Conservation (phyloP, 35 echinoderm and acorn worm genomes). For the Holothuria glaberrima region DNA sequence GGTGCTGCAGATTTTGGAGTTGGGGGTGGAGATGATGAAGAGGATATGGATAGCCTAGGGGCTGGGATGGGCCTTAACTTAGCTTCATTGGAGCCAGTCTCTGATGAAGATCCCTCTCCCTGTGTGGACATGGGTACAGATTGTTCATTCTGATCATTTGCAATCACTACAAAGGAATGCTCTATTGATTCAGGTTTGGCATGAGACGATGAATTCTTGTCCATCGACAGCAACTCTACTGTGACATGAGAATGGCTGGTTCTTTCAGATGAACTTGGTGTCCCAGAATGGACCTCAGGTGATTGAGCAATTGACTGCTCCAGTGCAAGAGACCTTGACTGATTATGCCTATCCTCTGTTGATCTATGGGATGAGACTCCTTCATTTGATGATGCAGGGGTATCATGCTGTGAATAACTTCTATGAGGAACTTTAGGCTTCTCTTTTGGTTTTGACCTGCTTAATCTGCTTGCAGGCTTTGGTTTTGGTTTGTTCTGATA, state of each 20-base stretch:
- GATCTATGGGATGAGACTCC: no score
- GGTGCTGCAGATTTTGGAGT: background rate
- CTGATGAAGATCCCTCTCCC: background rate
- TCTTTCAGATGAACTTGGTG: background rate
- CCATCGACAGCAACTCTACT: background rate
- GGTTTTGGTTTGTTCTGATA: slow-evolving; percentile 24
- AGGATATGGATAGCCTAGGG: background rate
- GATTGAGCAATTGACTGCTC: no score
- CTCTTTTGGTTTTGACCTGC: background rate
- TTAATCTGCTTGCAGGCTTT: background rate
- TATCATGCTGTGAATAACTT: no score
- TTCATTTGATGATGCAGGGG: no score
- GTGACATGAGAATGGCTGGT: slow-evolving; percentile 14
- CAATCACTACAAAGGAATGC: slow-evolving; percentile 23
- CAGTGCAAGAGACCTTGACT: no score
- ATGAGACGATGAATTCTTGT: background rate
- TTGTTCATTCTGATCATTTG: background rate
- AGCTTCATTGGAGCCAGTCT: background rate
- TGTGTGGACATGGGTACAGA: background rate
- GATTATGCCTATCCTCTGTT: no score
- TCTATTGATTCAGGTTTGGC: background rate
- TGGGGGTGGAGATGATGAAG: background rate
- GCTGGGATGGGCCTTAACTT: background rate
- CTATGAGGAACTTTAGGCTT: background rate
- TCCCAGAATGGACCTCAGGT: background rate